Evolutionary conservation across 2,888 invertebrate genomes (phyloP).

Genomic region (Lasioglossum malachurum): DNA sequence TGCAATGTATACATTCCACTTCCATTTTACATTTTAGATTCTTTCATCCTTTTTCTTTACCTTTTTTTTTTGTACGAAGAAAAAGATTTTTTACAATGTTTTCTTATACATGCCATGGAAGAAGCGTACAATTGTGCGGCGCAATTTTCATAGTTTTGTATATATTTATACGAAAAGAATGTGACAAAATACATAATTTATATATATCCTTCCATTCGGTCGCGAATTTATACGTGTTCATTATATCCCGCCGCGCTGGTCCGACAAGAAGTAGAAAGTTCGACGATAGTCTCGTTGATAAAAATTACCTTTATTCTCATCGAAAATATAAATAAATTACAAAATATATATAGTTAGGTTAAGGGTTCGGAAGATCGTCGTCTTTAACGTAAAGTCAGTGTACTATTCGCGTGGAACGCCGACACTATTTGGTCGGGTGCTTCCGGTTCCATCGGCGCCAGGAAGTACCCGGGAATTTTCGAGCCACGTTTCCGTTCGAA

Average conservation of each 20-base stretch:
- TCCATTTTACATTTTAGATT: constrained; percentile 62
- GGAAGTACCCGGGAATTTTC: neutral
- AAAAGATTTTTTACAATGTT: constrained; percentile 63
- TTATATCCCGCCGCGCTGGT: neutral
- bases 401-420: constrained; percentile 40
- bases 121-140: constrained; percentile 75
- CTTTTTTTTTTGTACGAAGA: constrained; percentile 55
- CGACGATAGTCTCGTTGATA: constrained; percentile 70
- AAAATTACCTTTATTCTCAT: constrained; percentile 81
- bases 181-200: constrained; percentile 84
- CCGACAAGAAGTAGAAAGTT: neutral
- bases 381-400: constrained; percentile 72
- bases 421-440: constrained; percentile 29
- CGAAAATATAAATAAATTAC: constrained; percentile 84
- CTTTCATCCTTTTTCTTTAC: constrained; percentile 55
- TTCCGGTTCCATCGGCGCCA: constrained; percentile 4
- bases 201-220: constrained; percentile 77
- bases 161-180: constrained; percentile 83
- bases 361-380: constrained; percentile 78
- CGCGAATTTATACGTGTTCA: neutral
- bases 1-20: constrained; percentile 84
- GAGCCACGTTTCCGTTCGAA: neutral
- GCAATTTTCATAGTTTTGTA: constrained; percentile 83
- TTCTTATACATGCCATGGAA: constrained; percentile 79
- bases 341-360: constrained; percentile 82